Base-by-base conservation (phyloP, 2,888 invertebrate genomes). In the Xylocampa areola region DNA sequence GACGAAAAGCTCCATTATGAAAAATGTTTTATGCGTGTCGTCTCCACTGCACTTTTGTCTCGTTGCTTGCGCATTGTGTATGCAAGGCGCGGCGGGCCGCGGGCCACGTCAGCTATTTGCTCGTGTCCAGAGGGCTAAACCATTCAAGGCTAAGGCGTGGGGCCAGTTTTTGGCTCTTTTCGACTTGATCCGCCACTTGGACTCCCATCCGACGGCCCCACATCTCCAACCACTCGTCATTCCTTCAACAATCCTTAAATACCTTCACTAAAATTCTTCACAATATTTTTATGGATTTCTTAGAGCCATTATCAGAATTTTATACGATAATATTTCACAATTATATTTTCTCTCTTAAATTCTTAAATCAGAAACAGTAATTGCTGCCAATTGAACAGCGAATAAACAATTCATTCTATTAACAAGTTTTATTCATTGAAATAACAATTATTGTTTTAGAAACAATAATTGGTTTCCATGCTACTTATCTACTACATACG, bases 31-130 rank as follows among this genome's bases (percentile, higher is more conserved):
- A 41, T 29, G 33, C n/a, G 13, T 50, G 52, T 41, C 82, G 66
- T 50, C 84, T 89, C 89, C 80, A 86, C 59, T 25, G 63, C 52
- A 61, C 61, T 68, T 44, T 57, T 80, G 77, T 79, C 66, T 76
- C 53, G 53, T 68, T 78, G 80, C 81, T 68, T 59, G 77, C 86
- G 78, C 90, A 92, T 92, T 93, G 89, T 87, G 94, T 93, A 94
- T 94, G 93, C 94, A 94, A 86, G 91, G 81, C 92, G 93, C 92
- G 90, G 82, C 84, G 76, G 88, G 88, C 90, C 87, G 87, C 90
- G 87, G 90, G 89, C 92, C 89, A 90, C 93, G 91, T 92, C 94
- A 92, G 94, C 94, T 92, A 93, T 94, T 93, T 89, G 92, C 90
- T 90, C 87, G 85, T 91, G 92, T 90, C 93, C 93, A 90, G 89